Base-by-base conservation (phyloP, 2,113 vertebrate species). In the Malurus cyaneus region DNA sequence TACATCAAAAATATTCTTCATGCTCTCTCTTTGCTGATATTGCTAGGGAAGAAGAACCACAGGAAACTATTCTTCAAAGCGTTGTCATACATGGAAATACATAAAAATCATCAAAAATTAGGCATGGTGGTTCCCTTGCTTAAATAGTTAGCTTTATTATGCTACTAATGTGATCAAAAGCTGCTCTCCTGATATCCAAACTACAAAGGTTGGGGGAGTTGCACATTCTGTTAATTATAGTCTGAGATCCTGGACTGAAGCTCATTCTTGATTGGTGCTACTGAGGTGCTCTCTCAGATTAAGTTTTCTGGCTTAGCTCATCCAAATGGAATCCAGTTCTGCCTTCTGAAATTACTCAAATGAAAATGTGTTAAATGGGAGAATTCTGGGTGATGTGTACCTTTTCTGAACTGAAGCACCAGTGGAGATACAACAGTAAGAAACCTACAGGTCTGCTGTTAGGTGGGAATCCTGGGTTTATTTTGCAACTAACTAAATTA, bases 251-350 rank as follows among this genome's bases (percentile, higher is more conserved):
- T 44, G 21, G 5, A 18, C 12, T 17, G 46, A 73, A 73, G 36
- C 3, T 16, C 2, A 0, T 67, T 86, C 24, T 3, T 49, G 5
- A 4, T 4, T 62, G 34, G 5, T 60, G 31, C 17, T 88, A 5
- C 42, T 44, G 23, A 79, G 34, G 8, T 71, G 3, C 7, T 28
- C 13, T 62, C 14, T 8, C 19, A 76, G 39, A 46, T 50, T 0
- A 71, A 5, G 2, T 54, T 82, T 90, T 59, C 34, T 52, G 60
- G 15, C 13, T 65, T 36, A 50, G 10, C 6, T 76, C 8, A 39
- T 24, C 12, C 12, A 62, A 78, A 49, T 16, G 9, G 18, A 42
- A 52, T 70, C 8, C 41, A 80, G 16, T 3, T 65, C 41, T 83
- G 12, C 5, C 14, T 8, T 78, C 52, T 76, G 31, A 88, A 77